Percentiles rank a stretch among this genome's conserved stretches.
Evolutionary conservation across 2,797 vertebrate species (phyloP).

Genomic region (Arctocebus calabarensis): DNA sequence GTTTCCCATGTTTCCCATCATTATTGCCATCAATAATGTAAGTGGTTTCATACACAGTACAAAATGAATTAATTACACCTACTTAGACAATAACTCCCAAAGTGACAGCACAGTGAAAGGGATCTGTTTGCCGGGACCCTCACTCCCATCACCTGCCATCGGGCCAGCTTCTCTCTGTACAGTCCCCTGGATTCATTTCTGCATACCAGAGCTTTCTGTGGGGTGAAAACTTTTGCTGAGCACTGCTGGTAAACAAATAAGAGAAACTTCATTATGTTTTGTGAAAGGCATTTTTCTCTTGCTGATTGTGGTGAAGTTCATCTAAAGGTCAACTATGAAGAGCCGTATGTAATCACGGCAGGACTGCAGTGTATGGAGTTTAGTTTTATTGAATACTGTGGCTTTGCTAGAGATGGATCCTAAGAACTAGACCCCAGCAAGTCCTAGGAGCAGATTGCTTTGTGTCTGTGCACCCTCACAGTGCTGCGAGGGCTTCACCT

Average conservation of each 20-base stretch:
- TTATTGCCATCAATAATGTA: background rate
- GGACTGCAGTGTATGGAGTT: background rate
- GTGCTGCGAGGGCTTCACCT: background rate
- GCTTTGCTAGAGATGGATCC: slow-evolving; percentile 49
- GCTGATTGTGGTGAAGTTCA: slow-evolving; percentile 80
- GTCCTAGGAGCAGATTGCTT: background rate
- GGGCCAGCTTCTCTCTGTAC: background rate
- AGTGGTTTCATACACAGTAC: background rate
- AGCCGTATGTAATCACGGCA: slow-evolving; percentile 3
- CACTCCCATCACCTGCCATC: background rate
- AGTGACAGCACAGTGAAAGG: background rate
- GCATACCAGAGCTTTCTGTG: slow-evolving; percentile 43
- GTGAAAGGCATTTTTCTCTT: slow-evolving; percentile 75
- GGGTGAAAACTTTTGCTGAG: slow-evolving; percentile 63
- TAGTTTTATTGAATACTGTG: slow-evolving; percentile 59
- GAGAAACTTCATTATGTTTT: slow-evolving; percentile 71
- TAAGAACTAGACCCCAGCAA: slow-evolving; percentile 55
- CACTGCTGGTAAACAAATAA: slow-evolving; percentile 73
- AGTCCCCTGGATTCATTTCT: slow-evolving; percentile 59
- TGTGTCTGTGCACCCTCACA: background rate
- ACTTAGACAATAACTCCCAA: slow-evolving; percentile 13
- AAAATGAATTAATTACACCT: slow-evolving; percentile 14
- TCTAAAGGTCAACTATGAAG: slow-evolving; percentile 70
- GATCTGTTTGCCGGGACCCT: background rate
- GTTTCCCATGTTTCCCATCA: background rate